Evolutionary conservation across 1,140 invertebrate species (phyloP).

Genomic region (Streblospio benedicti): DNA sequence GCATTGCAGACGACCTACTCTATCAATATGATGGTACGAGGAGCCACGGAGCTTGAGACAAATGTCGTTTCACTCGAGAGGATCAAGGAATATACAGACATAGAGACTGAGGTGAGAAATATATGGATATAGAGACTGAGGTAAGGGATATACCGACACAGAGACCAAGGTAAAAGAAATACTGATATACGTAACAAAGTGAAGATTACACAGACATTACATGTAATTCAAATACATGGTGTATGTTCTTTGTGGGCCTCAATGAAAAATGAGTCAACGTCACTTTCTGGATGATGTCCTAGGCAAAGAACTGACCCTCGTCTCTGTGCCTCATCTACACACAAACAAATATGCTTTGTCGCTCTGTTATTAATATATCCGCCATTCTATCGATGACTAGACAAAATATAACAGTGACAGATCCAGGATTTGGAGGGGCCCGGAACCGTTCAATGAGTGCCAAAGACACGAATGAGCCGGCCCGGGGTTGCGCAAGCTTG

Average conservation of each 20-base stretch:
- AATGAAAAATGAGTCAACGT: not conserved
- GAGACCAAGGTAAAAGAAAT: not conserved
- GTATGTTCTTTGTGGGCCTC: not conserved
- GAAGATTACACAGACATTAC: not conserved
- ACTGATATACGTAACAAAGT: not conserved
- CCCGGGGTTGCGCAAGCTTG: no score
- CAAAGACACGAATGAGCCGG: no score
- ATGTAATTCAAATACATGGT: not conserved
- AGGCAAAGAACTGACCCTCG: not conserved
- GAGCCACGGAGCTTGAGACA: slow-evolving; percentile 22
- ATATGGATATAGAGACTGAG: not conserved
- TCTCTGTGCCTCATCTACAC: not conserved
- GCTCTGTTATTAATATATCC: not conserved
- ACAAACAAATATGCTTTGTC: no score
- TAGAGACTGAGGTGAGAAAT: slow-evolving; percentile 22
- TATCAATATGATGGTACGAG: slow-evolving; percentile 69
- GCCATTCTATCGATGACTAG: not conserved
- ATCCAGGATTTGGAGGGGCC: no score
- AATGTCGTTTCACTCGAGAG: slow-evolving; percentile 26
- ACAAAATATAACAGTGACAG: not conserved
- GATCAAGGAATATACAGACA: slow-evolving; percentile 26
- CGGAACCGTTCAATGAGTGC: no score
- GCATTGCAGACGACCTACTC: slow-evolving; percentile 67
- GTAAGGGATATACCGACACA: not conserved
- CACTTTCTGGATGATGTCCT: no score